phyloP scores from a whole-genome alignment of 2,797 vertebrate genomes.

The Phataginus tricuspis region DNA sequence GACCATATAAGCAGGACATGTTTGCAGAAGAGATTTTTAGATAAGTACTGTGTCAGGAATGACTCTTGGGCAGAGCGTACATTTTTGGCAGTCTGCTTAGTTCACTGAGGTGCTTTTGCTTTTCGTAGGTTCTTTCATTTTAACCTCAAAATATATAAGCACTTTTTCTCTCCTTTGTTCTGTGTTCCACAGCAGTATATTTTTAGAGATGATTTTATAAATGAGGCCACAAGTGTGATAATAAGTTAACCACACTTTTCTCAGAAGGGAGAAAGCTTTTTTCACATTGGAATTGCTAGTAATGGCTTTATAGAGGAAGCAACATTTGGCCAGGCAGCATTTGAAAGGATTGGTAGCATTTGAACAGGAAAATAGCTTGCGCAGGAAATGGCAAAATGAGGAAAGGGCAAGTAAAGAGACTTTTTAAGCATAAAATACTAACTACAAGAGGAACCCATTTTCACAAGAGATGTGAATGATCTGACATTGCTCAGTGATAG shows the following conservation, averaged over 20 bases:
- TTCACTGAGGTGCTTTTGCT: background rate
- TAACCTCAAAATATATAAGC: background rate
- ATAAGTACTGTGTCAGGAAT: background rate
- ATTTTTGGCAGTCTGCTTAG: background rate
- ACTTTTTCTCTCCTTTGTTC: background rate
- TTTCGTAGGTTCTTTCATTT: background rate
- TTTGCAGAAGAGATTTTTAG: background rate
- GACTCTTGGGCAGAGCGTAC: background rate
- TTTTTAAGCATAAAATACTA: background rate
- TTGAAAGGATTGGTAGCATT: background rate
- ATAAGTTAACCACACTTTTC: background rate
- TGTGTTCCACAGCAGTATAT: background rate
- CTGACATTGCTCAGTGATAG: background rate
- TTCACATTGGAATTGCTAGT: background rate
- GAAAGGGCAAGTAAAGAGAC: background rate
- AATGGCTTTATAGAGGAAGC: constrained; percentile 6
- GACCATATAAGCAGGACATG: background rate
- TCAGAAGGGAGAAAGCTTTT: background rate
- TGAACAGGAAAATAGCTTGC: constrained; percentile 17
- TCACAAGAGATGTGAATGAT: background rate
- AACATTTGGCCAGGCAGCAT: background rate
- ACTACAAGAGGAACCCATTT: background rate
- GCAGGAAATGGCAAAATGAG: background rate
- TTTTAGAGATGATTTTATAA: background rate
- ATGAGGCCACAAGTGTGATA: background rate